Conservation (phyloP, 2,888 invertebrate species). For the Geophilus truncorum region DNA sequence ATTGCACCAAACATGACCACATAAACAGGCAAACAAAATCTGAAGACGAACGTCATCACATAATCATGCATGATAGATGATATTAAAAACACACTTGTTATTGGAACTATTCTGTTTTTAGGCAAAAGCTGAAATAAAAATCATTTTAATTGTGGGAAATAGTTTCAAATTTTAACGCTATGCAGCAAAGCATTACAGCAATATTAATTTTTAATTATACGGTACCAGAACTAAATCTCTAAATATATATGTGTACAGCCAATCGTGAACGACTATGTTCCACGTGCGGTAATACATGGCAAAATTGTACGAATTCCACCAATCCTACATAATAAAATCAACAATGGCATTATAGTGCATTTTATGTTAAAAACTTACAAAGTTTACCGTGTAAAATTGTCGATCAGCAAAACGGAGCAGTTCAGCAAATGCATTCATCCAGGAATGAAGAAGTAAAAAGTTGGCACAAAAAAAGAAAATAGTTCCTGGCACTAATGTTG, state of each 20-base stretch:
- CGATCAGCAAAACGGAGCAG: constrained; percentile 80
- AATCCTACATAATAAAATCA: constrained; percentile 59
- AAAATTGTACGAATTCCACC: constrained; percentile 89
- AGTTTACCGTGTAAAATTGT: constrained; percentile 65
- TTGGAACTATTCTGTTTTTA: background rate
- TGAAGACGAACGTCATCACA: constrained; percentile 68
- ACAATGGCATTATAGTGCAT: background rate
- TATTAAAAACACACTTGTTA: background rate
- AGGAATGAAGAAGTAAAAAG: constrained; percentile 81
- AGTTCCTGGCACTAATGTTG: constrained; percentile 68
- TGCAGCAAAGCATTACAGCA: constrained; percentile 39
- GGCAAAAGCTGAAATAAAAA: constrained; percentile 44
- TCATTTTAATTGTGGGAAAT: background rate
- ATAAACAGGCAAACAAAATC: constrained; percentile 58
- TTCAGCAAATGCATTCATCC: constrained; percentile 88
- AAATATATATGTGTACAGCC: constrained; percentile 86
- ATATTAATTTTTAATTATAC: constrained; percentile 49
- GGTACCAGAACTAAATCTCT: constrained; percentile 55
- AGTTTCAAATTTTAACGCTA: no score
- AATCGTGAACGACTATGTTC: constrained; percentile 92
- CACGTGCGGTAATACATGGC: constrained; percentile 82
- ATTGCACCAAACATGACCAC: constrained; percentile 51
- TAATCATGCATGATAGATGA: constrained; percentile 76
- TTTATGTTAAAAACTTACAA: background rate
- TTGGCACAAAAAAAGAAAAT: constrained; percentile 68